These are phyloP conservation scores for Oryctes rhinoceros DNA, from an alignment of 1,140 invertebrate species.

Conservation along the genomic window DNA sequence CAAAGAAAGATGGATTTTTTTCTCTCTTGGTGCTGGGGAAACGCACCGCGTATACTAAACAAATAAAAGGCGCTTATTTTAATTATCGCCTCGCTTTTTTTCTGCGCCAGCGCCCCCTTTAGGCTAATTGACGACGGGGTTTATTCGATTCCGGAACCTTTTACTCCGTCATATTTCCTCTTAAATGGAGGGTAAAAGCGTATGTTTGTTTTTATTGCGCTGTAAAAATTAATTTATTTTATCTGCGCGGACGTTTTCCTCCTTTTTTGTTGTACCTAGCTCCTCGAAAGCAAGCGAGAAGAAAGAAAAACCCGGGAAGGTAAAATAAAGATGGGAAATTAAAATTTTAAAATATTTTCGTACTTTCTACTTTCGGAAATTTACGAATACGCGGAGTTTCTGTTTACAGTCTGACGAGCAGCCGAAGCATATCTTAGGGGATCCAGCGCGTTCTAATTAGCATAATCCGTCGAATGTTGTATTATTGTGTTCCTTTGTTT, in stretches of 20 bases:
- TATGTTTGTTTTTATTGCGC: slow-evolving; percentile 33
- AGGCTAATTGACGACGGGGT: slow-evolving; percentile 30
- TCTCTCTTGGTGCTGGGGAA: background rate
- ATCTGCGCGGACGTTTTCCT: background rate
- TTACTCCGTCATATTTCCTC: slow-evolving; percentile 27
- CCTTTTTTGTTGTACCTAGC: background rate
- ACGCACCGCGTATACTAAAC: slow-evolving; percentile 1
- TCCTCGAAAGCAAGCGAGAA: background rate
- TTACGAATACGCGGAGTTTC: background rate
- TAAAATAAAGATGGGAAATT: background rate
- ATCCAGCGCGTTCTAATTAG: too few species aligned
- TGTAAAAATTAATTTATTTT: slow-evolving; percentile 35
- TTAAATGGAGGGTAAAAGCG: slow-evolving; percentile 24
- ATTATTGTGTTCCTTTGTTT: too few species aligned
- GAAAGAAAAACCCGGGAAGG: background rate
- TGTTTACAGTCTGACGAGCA: too few species aligned
- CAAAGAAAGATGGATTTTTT: slow-evolving; percentile 3
- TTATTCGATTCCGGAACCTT: slow-evolving; percentile 33
- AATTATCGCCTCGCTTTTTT: slow-evolving; percentile 32
- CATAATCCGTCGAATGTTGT: too few species aligned
- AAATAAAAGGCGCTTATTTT: slow-evolving; percentile 33
- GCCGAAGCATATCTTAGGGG: too few species aligned
- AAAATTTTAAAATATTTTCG: background rate
- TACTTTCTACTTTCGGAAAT: background rate
- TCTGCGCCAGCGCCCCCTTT: slow-evolving; percentile 22